Evolutionary conservation across 2,888 invertebrate genomes (phyloP), one percentile per base, ranked within the genome.

Genomic region (Bimastos eiseni): DNA sequence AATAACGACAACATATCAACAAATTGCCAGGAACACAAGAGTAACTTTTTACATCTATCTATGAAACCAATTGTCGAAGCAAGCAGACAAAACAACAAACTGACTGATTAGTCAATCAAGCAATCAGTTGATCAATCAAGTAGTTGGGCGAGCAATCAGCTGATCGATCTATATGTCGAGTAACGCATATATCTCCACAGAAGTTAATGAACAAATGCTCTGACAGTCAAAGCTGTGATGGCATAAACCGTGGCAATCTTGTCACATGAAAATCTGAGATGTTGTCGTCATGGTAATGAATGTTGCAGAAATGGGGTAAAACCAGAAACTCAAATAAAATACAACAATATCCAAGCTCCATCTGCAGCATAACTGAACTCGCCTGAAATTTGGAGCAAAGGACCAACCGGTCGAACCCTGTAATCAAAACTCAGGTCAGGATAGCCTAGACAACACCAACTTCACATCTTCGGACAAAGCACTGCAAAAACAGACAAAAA

Each of bases 391-490:
- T n/a, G 30, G 70, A n/a, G 70, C 70, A 4, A 30, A n/a, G 70
- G 70, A 70, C n/a, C 30, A 70, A n/a, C n/a, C n/a, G 70, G n/a
- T n/a, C 70, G 30, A 70, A n/a, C 70, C 70, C 70, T 70, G 30
- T 70, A 70, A 70, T 70, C 70, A 70, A 30, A 70, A 70, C 70
- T 70, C n/a, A 70, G n/a, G 30, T n/a, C 30, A 70, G 4, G 70
- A 70, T 70, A n/a, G n/a, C 70, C 70, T 70, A 70, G 70, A 70
- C 70, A 70, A 70, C 70, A 13, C 11, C 70, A 70, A 70, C 70
- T 70, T 70, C 86, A 86, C 37, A 36, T 86, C 86, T 86, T 86
- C 37, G 86, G 86, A 86, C 86, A 86, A 86, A 86, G 86, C 21
- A 86, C 86, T 86, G 86, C 36, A 86, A n/a, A 70, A 70, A 70